A percentile compares a stretch with the other conserved stretches of the same genome.
phyloP scores from a whole-genome alignment of 2,888 invertebrate species.

The Ormia ochracea region DNA sequence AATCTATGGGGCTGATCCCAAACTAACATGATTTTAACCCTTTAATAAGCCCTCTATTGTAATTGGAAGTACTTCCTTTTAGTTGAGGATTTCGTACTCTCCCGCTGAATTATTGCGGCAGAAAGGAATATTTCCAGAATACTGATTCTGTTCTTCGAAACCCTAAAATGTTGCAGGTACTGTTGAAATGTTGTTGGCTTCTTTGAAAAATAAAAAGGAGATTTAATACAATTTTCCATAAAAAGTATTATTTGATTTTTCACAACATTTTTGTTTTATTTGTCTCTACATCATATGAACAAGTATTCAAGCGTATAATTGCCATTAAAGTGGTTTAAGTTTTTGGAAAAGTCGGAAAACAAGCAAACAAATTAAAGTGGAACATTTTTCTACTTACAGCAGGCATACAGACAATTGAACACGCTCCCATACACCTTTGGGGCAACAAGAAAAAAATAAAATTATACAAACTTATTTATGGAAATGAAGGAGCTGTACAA shows the following conservation, averaged over 20 bases:
- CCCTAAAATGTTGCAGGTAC: slow-evolving; percentile 4
- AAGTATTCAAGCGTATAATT: slow-evolving; percentile 61
- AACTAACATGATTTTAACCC: too few species aligned
- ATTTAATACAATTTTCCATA: slow-evolving; percentile 37
- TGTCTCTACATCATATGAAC: slow-evolving; percentile 13
- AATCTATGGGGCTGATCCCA: too few species aligned
- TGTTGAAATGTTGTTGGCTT: slow-evolving; percentile 30
- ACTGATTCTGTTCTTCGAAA: background rate
- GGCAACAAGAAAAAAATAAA: background rate
- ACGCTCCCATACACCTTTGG: background rate
- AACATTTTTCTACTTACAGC: slow-evolving; percentile 7
- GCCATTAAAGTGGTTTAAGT: slow-evolving; percentile 57
- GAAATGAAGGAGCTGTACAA: background rate
- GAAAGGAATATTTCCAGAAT: too few species aligned
- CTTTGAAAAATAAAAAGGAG: slow-evolving; percentile 29
- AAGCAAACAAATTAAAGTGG: too few species aligned
- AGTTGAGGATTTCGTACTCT: too few species aligned
- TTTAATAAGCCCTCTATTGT: too few species aligned
- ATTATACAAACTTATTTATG: background rate
- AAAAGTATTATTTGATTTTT: background rate
- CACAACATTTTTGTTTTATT: background rate
- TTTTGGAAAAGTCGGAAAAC: slow-evolving; percentile 7
- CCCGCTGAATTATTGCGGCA: too few species aligned
- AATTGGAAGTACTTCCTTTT: too few species aligned
- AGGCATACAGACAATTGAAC: background rate